Base-by-base conservation (phyloP, 2,888 invertebrate genomes). In the Tineola bisselliella region DNA sequence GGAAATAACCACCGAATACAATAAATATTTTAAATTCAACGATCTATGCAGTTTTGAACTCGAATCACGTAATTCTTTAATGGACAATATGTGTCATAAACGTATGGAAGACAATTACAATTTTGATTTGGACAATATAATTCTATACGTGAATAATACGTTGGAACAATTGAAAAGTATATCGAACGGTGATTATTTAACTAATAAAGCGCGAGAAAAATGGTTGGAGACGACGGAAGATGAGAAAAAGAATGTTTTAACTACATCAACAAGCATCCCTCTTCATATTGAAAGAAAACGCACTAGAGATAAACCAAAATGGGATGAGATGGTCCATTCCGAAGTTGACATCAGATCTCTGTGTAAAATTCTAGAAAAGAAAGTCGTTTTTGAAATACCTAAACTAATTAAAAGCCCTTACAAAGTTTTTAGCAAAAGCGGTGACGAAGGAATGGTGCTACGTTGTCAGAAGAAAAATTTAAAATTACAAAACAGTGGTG, bases 151-250 rank as follows among this genome's bases (percentile, higher is more conserved):
- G 0, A 76, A 76, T 61, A 72, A 80, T 60, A 83, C 83, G 0
- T 84, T 87, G 61, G 84, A 84, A 1, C 84, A 87, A 64, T 67
- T 87, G n/a, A 84, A 81, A 65, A 76, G 84, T 13, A 86, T 87
- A 18, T 84, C 84, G 63, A 84, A 87, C 61, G 87, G 87, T 1
- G 87, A 87, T 63, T 87, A 79, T 64, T 71, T 87, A 62, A 83
- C 83, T 2, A 83, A 82, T 0, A 78, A 67, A 67, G 81, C 74
- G n/a, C 84, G 78, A 65, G 75, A 81, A 63, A 86, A 80, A 65
- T 87, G 87, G 87, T 74, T 67, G 57, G 77, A 81, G 66, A 70
- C 73, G 0, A 64, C 66, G 10, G 56, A 61, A 5, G 62, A 48
- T 0, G 15, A 68, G n/a, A 44, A 33, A 15, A 30, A 76, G 74